phyloP scores from a whole-genome alignment of 2,888 invertebrate genomes.

The Latrodectus hesperus region DNA sequence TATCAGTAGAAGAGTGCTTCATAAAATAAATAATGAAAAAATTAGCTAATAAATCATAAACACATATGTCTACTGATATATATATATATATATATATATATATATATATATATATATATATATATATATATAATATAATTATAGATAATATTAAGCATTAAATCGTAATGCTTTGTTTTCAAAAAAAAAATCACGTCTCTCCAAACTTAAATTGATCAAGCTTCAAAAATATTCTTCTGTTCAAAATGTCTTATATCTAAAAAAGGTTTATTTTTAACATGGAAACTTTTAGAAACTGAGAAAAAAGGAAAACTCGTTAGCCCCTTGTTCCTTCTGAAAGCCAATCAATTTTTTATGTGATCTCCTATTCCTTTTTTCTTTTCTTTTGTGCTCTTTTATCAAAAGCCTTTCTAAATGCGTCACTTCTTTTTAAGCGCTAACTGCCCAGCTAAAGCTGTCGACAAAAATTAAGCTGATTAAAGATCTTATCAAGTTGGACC shows the following conservation, averaged over 20 bases:
- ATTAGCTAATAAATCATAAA: not conserved
- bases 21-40: not conserved
- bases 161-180: too few relatives aligned
- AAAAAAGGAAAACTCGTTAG: slow-evolving; percentile 18
- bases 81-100: not conserved
- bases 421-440: slow-evolving; percentile 8
- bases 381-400: not conserved
- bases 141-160: not conserved
- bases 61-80: not conserved
- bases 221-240: too few relatives aligned
- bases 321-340: not conserved
- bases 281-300: not conserved
- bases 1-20: too few relatives aligned
- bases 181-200: too few relatives aligned
- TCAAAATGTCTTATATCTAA: too few relatives aligned
- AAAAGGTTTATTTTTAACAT: slow-evolving; percentile 29
- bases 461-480: slow-evolving; percentile 48
- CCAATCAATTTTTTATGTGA: slow-evolving; percentile 38
- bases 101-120: not conserved
- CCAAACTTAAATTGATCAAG: too few relatives aligned
- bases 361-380: slow-evolving; percentile 3
- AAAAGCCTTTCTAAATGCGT: not conserved
- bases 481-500: slow-evolving; percentile 31
- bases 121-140: not conserved
- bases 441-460: slow-evolving; percentile 29